Evolutionary conservation across 2,888 invertebrate genomes (phyloP), one percentile per base, ranked within the genome.

Genomic region (Caenorhabditis auriculariae): DNA sequence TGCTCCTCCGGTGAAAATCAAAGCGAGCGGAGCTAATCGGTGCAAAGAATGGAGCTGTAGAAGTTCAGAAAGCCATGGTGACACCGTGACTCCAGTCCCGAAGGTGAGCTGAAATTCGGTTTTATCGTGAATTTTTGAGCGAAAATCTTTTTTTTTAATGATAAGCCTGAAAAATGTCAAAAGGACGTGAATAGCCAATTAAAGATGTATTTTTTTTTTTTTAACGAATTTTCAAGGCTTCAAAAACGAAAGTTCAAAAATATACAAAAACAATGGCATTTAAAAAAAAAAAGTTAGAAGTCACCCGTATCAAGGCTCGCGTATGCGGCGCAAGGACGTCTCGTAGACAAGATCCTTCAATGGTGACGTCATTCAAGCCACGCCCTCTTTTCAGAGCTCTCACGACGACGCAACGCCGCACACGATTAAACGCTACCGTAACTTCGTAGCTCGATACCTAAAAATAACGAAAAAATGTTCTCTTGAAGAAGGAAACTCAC

Each of bases 1-100:
- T 9, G 64, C 48, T 24, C 68, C 68, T 23, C 68, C 68, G 3
- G 68, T 65, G 61, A 68, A 68, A n/a, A 50, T 44, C 24, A 68
- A 46, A 7, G 53, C 47, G 24, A 58, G 28, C 5, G 68, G 68
- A 12, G 56, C 38, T 3, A 68, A 47, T 6, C 55, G 57, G 27
- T 53, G 46, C 7, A 50, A 46, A 4, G 44, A 21, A 48, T 56
- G 51, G 23, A 67, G 42, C 32, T 37, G 12, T n/a, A 56, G 29
- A n/a, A 64, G 47, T 32, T 60, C 64, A 17, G 54, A 50, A 9
- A 60, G 41, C 59, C 59, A 64, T 42, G 59, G 56, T 2, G 52
- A 41, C 19, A 64, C 53, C 26, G 50, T 56, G 15, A 56, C 54
- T 21, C 52, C 53, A 3, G 52, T 56, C 35, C 56, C 56, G 35